Conservation (phyloP, 2,888 invertebrate species). For the Gymnocheta viridis region DNA sequence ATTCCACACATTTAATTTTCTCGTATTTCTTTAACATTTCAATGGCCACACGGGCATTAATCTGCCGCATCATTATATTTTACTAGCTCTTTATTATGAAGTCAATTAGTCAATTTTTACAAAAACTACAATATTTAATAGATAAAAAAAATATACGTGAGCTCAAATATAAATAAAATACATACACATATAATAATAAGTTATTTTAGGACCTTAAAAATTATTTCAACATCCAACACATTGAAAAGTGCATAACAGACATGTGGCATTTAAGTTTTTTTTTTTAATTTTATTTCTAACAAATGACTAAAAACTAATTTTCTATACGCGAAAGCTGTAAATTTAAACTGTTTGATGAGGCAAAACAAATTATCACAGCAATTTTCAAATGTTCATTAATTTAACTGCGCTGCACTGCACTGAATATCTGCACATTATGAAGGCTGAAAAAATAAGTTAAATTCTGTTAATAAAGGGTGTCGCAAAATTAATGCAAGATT, state of each 20-base stretch:
- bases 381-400: conserved; percentile 45
- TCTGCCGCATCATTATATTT: no score
- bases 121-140: no score
- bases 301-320: conserved; percentile 39
- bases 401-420: not conserved
- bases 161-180: no score
- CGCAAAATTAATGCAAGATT: no score
- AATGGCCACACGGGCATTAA: no score
- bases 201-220: not conserved
- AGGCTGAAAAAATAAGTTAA: not conserved
- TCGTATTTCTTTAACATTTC: no score
- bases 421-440: not conserved
- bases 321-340: conserved; percentile 49
- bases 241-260: conserved; percentile 4
- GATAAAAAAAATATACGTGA: no score
- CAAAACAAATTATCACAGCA: conserved; percentile 58
- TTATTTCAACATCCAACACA: not conserved
- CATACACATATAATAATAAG: no score
- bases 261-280: not conserved
- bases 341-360: conserved; percentile 61
- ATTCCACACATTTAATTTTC: no score
- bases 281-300: not conserved
- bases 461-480: no score
- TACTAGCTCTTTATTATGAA: no score
- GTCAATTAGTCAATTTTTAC: no score